Base-by-base conservation (phyloP, 1,140 invertebrate species). In the Polypedilum pembai region DNA sequence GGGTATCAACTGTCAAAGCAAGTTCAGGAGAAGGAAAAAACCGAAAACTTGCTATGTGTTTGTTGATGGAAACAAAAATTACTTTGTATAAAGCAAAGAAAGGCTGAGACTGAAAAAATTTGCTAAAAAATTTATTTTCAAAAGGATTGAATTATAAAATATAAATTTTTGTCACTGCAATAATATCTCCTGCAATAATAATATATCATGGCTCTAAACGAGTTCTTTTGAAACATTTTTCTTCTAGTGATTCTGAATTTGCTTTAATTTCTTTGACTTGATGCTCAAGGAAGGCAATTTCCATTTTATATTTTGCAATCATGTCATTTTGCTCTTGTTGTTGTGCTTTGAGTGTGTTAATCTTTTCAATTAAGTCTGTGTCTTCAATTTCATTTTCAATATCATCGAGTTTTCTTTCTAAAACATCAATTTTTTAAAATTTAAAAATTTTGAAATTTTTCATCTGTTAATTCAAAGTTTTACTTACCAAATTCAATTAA, bases 241-340 rank as follows among this genome's bases (percentile, higher is more conserved):
- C 18, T 21, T 69, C 65, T 18, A 69, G 18, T 69, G 65, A 69
- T 8, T 69, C 65, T 18, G 65, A 17, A 69, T 69, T 69, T 20
- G n/a, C 20, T 18, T 69, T 69, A 69, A 69, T 69, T 20, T 8
- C 17, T 69, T 18, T 20, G 5, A 69, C 5, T 69, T 21, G n/a
- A 69, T 69, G 20, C 18, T 69, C 65, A 20, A 69, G 65, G 0
- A 20, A 5, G 7, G 65, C 17, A 69, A 69, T 69, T 20, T 69
- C 15, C 17, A 69, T 18, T 69, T 69, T 69, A 20, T 69, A 69
- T 18, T 69, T 18, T 21, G n/a, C 65, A 69, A 69, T 69, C 18
- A 21, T 20, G 7, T 69, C 20, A 10, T 69, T 8, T 21, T 69
- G 65, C 8, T 69, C n/a, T 8, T 69, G 65, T 18, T 18, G 65